Percentiles rank a stretch among this genome's conserved stretches.
phyloP scores from a whole-genome alignment of 2,797 vertebrate genomes.

The Gymnoscopelus microlampas region DNA sequence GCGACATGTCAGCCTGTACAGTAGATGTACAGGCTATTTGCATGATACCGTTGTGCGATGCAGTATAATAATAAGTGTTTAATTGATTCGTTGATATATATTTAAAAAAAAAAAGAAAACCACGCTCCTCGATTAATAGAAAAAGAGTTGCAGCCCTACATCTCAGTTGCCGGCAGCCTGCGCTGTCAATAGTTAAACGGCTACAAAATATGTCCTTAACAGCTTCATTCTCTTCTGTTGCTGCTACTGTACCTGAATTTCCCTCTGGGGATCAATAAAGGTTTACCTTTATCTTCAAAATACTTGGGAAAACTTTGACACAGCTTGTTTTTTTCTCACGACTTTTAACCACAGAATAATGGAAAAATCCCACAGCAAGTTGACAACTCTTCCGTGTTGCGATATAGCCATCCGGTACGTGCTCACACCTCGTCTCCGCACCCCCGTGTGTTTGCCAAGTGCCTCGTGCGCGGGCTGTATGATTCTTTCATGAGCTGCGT shows the following conservation, averaged over 20 bases:
- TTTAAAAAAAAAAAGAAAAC: no score
- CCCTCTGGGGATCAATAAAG: no score
- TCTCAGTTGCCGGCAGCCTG: conserved; percentile 17
- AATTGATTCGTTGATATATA: no score
- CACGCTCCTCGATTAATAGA: no score
- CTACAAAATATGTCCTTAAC: conserved; percentile 1
- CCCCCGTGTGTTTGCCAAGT: conserved; percentile 61
- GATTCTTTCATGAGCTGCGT: conserved; percentile 78
- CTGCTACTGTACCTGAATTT: no score
- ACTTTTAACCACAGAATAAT: conserved; percentile 39
- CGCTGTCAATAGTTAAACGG: conserved; percentile 36
- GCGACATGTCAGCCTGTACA: no score
- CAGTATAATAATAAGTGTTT: no score
- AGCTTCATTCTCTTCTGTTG: no score
- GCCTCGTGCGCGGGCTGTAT: conserved; percentile 56
- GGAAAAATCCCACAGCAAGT: conserved; percentile 9
- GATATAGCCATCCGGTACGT: conserved; percentile 37
- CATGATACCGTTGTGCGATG: no score
- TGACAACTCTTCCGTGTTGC: conserved; percentile 31
- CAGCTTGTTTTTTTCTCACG: conserved; percentile 40
- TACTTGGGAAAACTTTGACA: conserved; percentile 31
- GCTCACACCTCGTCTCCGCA: conserved; percentile 42
- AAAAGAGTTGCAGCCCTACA: no score
- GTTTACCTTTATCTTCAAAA: conserved; percentile 20
- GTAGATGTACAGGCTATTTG: no score